A percentile compares a stretch with the other conserved stretches of the same genome.
Conservation (phyloP, 2,888 invertebrate genomes). For the Aleiodes leptofemur region DNA sequence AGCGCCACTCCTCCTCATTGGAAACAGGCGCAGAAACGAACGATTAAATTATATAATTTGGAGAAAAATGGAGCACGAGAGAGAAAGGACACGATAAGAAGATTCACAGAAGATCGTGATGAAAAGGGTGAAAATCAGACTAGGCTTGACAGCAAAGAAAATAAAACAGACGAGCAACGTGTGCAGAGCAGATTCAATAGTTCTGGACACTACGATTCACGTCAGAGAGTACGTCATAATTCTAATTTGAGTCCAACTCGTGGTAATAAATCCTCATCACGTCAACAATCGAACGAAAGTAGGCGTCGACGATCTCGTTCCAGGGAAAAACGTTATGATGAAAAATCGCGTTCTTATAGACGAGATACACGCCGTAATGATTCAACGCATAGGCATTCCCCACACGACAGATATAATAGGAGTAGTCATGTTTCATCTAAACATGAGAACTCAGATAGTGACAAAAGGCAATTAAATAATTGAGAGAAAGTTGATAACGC, state of each 20-base stretch:
- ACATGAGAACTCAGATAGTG: no score
- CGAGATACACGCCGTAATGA: slow-evolving; percentile 55
- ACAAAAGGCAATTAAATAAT: no score
- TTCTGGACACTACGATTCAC: background rate
- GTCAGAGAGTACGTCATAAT: background rate
- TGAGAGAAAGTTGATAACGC: no score
- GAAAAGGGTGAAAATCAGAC: background rate
- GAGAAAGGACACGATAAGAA: slow-evolving; percentile 77
- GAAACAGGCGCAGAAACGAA: slow-evolving; percentile 91
- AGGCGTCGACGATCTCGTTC: slow-evolving; percentile 63
- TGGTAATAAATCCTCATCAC: background rate
- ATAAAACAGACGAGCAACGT: slow-evolving; percentile 64
- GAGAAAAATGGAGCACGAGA: slow-evolving; percentile 68
- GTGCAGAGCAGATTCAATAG: slow-evolving; percentile 14
- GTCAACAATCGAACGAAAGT: background rate
- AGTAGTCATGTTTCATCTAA: no score
- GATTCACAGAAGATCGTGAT: slow-evolving; percentile 34
- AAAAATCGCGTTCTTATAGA: slow-evolving; percentile 51
- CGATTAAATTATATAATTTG: slow-evolving; percentile 86
- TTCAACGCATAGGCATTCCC: slow-evolving; percentile 42
- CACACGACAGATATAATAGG: slow-evolving; percentile 22
- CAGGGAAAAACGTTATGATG: slow-evolving; percentile 63
- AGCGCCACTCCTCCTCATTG: slow-evolving; percentile 96
- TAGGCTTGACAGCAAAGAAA: background rate
- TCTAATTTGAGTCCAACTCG: background rate